Evolutionary conservation across 2,113 vertebrate genomes (phyloP).

Genomic region (Macroglossus sobrinus): DNA sequence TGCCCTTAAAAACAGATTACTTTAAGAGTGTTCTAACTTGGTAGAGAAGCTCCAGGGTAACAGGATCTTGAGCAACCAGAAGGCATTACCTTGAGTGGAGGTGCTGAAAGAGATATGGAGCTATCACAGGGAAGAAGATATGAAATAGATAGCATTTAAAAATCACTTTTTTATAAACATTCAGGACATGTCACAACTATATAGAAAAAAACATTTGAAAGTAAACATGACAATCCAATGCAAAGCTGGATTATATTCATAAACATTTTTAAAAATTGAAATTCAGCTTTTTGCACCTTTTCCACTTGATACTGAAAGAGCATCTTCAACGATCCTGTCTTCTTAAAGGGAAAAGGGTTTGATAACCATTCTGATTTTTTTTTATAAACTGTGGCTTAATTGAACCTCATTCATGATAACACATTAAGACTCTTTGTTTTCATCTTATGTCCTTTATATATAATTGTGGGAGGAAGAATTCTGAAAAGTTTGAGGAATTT

Average conservation of each 20-base stretch:
- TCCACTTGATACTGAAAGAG: background rate
- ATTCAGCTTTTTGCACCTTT: background rate
- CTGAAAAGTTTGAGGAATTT: constrained; percentile 40
- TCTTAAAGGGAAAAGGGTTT: constrained; percentile 2
- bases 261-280: background rate
- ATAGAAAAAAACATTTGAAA: background rate
- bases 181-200: background rate
- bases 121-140: background rate
- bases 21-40: background rate
- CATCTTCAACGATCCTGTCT: background rate
- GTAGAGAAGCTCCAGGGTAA: background rate
- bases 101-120: background rate
- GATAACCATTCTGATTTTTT: background rate
- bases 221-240: background rate
- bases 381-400: background rate
- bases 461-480: background rate
- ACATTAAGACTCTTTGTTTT: background rate
- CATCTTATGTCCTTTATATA: background rate
- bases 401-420: background rate
- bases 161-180: background rate
- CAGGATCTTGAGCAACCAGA: background rate
- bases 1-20: background rate
- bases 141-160: background rate
- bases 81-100: background rate
- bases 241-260: background rate